These are phyloP conservation scores for Pollenia amentaria DNA, from an alignment of 2,888 invertebrate genomes.

Conservation along the genomic window DNA sequence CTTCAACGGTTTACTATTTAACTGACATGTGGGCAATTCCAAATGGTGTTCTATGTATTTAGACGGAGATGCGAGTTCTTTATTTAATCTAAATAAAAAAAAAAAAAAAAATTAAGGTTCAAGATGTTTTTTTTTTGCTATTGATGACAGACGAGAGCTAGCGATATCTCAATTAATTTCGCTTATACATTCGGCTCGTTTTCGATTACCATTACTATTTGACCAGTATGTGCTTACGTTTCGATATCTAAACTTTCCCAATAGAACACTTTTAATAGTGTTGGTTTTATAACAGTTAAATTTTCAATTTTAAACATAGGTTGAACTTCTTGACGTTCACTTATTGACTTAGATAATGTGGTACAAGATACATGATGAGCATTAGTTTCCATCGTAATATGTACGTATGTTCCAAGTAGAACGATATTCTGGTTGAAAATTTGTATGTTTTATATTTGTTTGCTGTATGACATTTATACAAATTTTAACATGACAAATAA, in stretches of 20 bases:
- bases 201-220: neutral
- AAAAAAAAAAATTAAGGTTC: neutral
- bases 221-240: conserved; percentile 72
- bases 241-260: conserved; percentile 80
- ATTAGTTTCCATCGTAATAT: neutral
- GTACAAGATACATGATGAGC: neutral
- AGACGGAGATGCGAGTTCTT: conserved; percentile 75
- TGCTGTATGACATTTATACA: neutral
- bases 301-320: conserved; percentile 80
- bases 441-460: neutral
- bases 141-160: too few relatives aligned
- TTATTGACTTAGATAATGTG: neutral
- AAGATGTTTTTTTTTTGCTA: too few relatives aligned
- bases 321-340: neutral
- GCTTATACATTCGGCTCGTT: too few relatives aligned
- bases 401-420: neutral
- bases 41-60: conserved; percentile 77
- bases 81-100: conserved; percentile 76
- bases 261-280: conserved; percentile 79
- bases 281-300: conserved; percentile 78
- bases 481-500: neutral
- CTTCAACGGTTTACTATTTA: conserved; percentile 79
- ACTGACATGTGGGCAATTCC: conserved; percentile 78
- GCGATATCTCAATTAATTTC: too few relatives aligned
- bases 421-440: too few relatives aligned